Evolutionary conservation across 2,797 vertebrate genomes (phyloP).

Genomic region (Parotocinclus haroldoi): DNA sequence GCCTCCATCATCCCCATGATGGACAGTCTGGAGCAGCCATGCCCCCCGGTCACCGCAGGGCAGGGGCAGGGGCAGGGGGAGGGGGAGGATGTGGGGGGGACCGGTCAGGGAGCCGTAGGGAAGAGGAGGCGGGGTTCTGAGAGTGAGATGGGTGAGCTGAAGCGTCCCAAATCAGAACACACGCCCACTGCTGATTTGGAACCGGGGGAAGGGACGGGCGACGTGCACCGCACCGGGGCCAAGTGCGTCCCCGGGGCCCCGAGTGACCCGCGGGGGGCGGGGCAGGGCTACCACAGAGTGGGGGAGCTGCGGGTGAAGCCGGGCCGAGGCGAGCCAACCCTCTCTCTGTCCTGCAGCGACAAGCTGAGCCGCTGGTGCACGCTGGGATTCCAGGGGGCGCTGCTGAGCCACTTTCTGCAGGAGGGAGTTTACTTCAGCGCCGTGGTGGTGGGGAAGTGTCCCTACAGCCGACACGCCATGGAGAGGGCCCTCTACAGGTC

Average conservation of each 20-base stretch:
- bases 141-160: slow-evolving; percentile 6
- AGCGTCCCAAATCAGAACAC: background rate
- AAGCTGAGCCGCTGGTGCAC: slow-evolving; percentile 90
- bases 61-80: no score
- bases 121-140: slow-evolving; percentile 61
- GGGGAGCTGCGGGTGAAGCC: slow-evolving; percentile 87
- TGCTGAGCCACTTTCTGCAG: slow-evolving; percentile 88
- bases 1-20: slow-evolving; percentile 87
- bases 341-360: slow-evolving; percentile 93
- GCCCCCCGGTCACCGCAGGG: slow-evolving; percentile 50
- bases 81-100: slow-evolving; percentile 5
- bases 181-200: background rate
- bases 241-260: slow-evolving; percentile 82
- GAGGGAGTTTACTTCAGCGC: slow-evolving; percentile 80
- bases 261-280: slow-evolving; percentile 69
- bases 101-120: background rate
- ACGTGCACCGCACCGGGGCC: slow-evolving; percentile 87
- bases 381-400: slow-evolving; percentile 89
- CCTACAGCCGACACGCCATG: slow-evolving; percentile 78
- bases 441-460: slow-evolving; percentile 83
- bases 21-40: slow-evolving; percentile 66
- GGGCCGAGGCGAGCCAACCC: slow-evolving; percentile 83
- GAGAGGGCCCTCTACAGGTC: slow-evolving; percentile 77
- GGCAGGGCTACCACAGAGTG: slow-evolving; percentile 75
- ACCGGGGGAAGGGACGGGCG: slow-evolving; percentile 41